Base-by-base conservation (phyloP, 1,140 invertebrate genomes). In the Lucilia sericata region DNA sequence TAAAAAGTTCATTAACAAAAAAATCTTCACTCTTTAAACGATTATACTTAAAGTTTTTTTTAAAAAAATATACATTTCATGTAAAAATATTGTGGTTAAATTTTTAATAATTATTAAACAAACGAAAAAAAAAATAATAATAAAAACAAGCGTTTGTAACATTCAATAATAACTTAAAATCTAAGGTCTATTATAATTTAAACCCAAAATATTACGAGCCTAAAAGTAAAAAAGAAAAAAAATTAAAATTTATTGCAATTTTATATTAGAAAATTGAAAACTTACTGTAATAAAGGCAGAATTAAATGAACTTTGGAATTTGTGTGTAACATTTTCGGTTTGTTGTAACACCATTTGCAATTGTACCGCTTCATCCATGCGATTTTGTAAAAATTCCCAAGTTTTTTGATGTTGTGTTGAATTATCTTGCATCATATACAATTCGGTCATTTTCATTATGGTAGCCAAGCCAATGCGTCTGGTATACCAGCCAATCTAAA, bases 361-460 rank as follows among this genome's bases (percentile, higher is more conserved):
- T 84, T 89, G 89, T 0, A 90, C 88, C 3, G 94, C 94, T 88
- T 96, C 96, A 75, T 95, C 93, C 86, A 98, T 93, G 85, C 96
- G 93, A 85, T 95, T 94, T 85, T 95, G 93, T 14, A 98, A 92
- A 91, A 98, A 98, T 74, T 93, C 91, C 95, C 96, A 97, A 0
- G 97, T 97, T 36, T 95, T 92, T 84, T 88, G 88, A 86, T 95
- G 94, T 85, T 95, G 94, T 30, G 92, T 91, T 17, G 96, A 97
- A 74, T 91, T 94, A 88, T 98, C 97, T 91, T 97, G 97, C 65
- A 98, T 90, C 91, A 98, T 94, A 89, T 95, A 97, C 9, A 98
- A 91, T 92, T 99, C 97, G n/a, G 96, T 96, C 51, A 95, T 93
- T 92, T 98, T 97, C 89, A 98, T 98, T 47, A 98, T 95, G 82